Conservation (phyloP, 2,113 vertebrate genomes). For the Dasyurus viverrinus region DNA sequence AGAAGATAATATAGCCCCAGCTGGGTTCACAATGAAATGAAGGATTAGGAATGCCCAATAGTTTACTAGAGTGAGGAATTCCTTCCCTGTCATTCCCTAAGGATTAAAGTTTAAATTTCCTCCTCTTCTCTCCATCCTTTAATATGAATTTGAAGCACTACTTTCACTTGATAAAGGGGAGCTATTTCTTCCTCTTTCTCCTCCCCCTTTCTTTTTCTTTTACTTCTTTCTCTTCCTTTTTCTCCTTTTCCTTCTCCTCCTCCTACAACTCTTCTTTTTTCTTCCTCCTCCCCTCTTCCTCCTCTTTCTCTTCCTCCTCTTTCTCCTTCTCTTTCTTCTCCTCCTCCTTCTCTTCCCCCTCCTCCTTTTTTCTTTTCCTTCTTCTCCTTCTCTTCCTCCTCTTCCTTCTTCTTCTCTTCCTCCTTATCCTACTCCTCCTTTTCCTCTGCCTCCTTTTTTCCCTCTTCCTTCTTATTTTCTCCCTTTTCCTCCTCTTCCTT, state of each 20-base stretch:
- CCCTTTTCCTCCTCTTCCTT: too few species aligned
- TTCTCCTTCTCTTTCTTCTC: not conserved
- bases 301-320: too few species aligned
- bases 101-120: not conserved
- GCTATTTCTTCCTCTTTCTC: not conserved
- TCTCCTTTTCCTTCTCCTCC: not conserved
- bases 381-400: too few species aligned
- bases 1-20: not conserved
- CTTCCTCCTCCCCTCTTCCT: not conserved
- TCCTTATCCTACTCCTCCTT: not conserved
- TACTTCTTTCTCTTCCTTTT: too few species aligned
- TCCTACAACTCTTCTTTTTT: not conserved
- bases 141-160: accelerated
- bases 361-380: not conserved
- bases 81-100: not conserved
- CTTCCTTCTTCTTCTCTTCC: too few species aligned
- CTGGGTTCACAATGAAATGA: not conserved
- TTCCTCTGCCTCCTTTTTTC: not conserved
- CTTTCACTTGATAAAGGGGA: not conserved
- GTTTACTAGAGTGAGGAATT: not conserved
- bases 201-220: not conserved
- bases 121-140: not conserved
- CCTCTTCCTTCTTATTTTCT: not conserved
- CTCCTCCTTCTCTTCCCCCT: not conserved
- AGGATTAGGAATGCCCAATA: not conserved